Evolutionary conservation across 2,797 vertebrate species (phyloP).

Genomic region (Melanogrammus aeglefinus): DNA sequence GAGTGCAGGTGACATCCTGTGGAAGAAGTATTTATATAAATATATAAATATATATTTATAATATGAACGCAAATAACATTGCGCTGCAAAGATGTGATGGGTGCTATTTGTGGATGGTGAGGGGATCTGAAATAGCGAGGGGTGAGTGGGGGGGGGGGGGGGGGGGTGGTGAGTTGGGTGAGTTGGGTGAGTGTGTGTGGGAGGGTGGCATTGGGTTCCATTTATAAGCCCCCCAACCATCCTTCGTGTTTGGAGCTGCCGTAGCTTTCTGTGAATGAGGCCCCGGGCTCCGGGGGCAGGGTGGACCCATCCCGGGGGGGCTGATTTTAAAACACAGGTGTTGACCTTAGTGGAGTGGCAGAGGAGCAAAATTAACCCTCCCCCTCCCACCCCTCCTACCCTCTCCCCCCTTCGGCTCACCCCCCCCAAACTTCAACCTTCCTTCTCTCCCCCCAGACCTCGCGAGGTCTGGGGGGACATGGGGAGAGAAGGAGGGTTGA

Average conservation of each 20-base stretch:
- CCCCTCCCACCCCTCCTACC: constrained; percentile 9
- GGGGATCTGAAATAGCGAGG: constrained; percentile 74
- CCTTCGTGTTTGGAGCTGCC: constrained; percentile 53
- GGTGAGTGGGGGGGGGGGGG: constrained; percentile 12
- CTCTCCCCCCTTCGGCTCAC: no score
- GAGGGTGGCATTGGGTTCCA: constrained; percentile 71
- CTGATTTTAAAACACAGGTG: constrained; percentile 84
- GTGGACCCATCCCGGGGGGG: constrained; percentile 44
- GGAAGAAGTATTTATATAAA: not conserved
- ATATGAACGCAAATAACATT: constrained; percentile 21
- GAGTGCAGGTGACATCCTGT: constrained; percentile 69
- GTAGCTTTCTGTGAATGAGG: constrained; percentile 79
- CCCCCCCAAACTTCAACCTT: no score
- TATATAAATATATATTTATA: not conserved
- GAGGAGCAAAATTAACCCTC: constrained; percentile 74
- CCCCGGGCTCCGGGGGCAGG: constrained; percentile 72
- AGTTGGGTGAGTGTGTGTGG: not conserved
- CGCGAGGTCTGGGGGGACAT: no score
- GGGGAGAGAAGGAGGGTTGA: no score
- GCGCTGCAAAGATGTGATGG: constrained; percentile 59
- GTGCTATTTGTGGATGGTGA: constrained; percentile 74
- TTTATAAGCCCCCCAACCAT: constrained; percentile 63
- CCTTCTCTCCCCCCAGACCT: no score
- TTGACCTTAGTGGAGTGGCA: constrained; percentile 77
- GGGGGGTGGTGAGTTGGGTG: constrained; percentile 43